Percentiles rank a stretch among this genome's conserved stretches.
Conservation (phyloP, 1,140 invertebrate genomes). For the Vollenhovia emeryi region DNA sequence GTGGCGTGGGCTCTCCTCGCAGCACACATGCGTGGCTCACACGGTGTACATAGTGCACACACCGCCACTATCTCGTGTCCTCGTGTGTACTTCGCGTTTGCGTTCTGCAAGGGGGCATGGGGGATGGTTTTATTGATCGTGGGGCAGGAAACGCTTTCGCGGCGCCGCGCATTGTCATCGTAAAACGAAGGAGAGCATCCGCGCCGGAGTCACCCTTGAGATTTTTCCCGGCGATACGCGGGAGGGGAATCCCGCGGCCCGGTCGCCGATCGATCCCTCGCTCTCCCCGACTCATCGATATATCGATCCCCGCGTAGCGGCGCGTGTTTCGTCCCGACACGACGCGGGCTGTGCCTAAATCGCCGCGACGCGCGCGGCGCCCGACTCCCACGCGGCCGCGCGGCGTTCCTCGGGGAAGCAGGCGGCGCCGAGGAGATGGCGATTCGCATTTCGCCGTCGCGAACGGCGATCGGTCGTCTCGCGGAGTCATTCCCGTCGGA, state of each 20-base stretch:
- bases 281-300: too few relatives aligned
- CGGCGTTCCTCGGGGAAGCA: neutral
- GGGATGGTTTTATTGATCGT: slow-evolving; percentile 73
- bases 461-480: too few relatives aligned
- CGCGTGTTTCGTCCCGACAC: too few relatives aligned
- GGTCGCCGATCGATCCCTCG: neutral
- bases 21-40: slow-evolving; percentile 54
- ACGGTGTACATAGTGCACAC: slow-evolving; percentile 4
- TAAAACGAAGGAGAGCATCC: slow-evolving; percentile 32
- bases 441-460: neutral
- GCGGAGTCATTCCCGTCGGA: too few relatives aligned
- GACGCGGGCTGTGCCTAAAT: neutral
- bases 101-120: slow-evolving; percentile 68
- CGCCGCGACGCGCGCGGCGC: neutral
- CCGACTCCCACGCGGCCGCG: neutral
- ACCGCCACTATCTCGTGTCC: slow-evolving; percentile 42
- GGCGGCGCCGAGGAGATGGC: neutral
- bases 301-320: too few relatives aligned
- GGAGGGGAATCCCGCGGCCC: neutral
- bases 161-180: slow-evolving; percentile 65
- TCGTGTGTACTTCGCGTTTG: slow-evolving; percentile 71
- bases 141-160: slow-evolving; percentile 70
- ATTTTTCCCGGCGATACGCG: neutral
- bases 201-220: neutral
- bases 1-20: neutral